Base-by-base conservation (phyloP, 2,113 vertebrate genomes). In the Ammodytes marinus region DNA sequence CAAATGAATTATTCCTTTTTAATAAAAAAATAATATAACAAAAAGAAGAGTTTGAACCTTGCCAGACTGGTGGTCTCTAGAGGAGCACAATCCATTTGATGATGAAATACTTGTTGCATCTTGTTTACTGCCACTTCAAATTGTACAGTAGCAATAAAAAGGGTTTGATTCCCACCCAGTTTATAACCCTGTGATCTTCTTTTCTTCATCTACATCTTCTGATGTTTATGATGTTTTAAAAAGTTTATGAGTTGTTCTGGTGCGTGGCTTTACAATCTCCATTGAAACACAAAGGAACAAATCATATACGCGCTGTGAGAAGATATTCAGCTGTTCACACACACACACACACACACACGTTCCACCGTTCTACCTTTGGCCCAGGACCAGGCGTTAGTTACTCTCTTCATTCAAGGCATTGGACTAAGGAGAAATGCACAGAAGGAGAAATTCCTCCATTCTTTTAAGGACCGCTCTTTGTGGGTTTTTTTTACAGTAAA, bases 221-320 rank as follows among this genome's bases (percentile, higher is more conserved):
- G 65, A 91, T 84, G 77, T 90, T 90, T 87, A 88, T 19, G 58
- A 47, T 3, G 63, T 69, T 50, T 79, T 84, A 54, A 81, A 89
- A 79, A 45, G 10, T 78, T 88, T 58, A 80, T 82, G 61, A 67
- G 69, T 59, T 74, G 27, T 69, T 69, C 54, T 50, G n/a, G 13
- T 15, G 12, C 59, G 10, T 58, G 27, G 50, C 46, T 78, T 17
- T 4, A 49, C 58, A 77, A 15, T 4, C 46, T 10, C 0, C 27
- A 8, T 6, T 8, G 11, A 79, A 65, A 42, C 53, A 69, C 63
- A 7, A 27, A 27, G 27, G 27, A 27, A 27, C 2, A 50, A 64
- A 58, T 59, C n/a, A 15, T 45, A 40, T n/a, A 50, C 5, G 5
- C 27, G 37, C 35, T 39, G 54, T 64, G 58, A 82, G 43, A 52